These are phyloP conservation scores for Lasius fuliginosus DNA, from an alignment of 2,888 invertebrate genomes.

Conservation along the genomic window DNA sequence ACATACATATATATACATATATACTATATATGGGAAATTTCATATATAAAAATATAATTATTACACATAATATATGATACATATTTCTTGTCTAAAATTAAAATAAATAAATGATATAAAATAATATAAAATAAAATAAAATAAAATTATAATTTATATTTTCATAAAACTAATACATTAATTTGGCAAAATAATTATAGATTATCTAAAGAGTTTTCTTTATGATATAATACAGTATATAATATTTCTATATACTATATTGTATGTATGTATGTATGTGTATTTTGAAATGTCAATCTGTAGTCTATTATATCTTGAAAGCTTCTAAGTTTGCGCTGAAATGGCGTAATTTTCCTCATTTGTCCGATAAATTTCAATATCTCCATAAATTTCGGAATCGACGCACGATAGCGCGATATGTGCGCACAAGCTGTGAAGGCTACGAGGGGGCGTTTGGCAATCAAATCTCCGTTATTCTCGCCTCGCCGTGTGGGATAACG, in stretches of 20 bases:
- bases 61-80: too few species aligned
- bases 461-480: constrained; percentile 64
- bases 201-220: background rate
- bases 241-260: too few species aligned
- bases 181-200: too few species aligned
- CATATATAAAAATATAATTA: too few species aligned
- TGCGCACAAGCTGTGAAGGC: constrained; percentile 69
- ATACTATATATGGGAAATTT: too few species aligned
- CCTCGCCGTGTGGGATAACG: constrained; percentile 37
- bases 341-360: background rate
- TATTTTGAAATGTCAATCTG: background rate
- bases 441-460: constrained; percentile 63
- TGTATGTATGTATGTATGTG: background rate
- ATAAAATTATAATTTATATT: too few species aligned
- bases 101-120: too few species aligned
- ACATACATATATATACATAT: too few species aligned
- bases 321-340: background rate
- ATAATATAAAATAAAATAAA: too few species aligned
- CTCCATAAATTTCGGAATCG: constrained; percentile 55
- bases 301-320: constrained; percentile 13
- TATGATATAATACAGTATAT: too few species aligned
- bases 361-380: constrained; percentile 52
- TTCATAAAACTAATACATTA: too few species aligned
- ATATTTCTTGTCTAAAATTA: too few species aligned
- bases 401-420: constrained; percentile 58